Evolutionary conservation across 2,888 invertebrate species (phyloP), one percentile per base, ranked within the genome.

Genomic region (Parnassius orleans): DNA sequence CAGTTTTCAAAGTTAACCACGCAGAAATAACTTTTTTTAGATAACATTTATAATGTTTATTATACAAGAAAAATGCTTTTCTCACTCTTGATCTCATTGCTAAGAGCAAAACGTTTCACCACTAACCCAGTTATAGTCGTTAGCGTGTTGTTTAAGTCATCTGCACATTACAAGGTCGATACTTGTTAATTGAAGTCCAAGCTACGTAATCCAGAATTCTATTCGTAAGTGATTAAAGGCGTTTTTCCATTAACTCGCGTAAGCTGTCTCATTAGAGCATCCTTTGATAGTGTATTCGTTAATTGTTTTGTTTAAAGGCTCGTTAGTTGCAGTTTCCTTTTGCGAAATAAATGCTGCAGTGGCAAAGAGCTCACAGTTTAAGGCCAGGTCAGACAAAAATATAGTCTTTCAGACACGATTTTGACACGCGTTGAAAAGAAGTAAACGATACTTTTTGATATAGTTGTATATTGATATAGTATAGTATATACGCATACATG

Each of bases 111-210:
- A 43, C 43, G 53, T 44, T 58, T 55, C 58, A 33, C 58, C 44
- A 43, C 58, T 63, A 63, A 63, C 62, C 62, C 58, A 63, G 54
- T 63, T 63, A 50, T 57, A 54, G 24, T 47, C n/a, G 48, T 63
- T 63, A 58, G 58, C 62, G 46, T 54, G 62, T 46, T 48, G 54
- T 51, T 44, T 33, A 41, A 55, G 51, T 51, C 44, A 53, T 54
- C 58, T 58, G 57, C 53, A 33, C 46, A n/a, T 47, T 44, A 46
- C 58, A 63, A 63, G 62, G 62, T 63, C 54, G 51, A 44, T 19
- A 11, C 62, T 12, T 41, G 62, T 63, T 63, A 58, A 63, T 63
- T 63, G 62, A 50, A 11, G 14, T 46, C 33, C 12, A 14, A 3
- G 41, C 47, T 47, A 14, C 43, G 42, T 52, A 48, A 61, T 11